phyloP scores from a whole-genome alignment of 2,888 invertebrate species.

The Lagria hirta region DNA sequence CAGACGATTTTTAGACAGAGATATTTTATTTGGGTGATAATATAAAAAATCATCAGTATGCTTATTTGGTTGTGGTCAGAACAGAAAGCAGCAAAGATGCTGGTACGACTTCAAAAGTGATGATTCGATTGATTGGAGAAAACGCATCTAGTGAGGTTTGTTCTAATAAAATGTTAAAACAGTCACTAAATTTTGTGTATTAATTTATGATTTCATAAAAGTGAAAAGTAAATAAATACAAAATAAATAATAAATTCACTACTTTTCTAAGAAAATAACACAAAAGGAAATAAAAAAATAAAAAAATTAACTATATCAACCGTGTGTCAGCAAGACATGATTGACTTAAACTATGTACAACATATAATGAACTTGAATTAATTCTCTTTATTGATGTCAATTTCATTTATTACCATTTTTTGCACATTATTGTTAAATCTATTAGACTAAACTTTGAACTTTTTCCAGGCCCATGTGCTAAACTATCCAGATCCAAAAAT shows the following conservation, averaged over 20 bases:
- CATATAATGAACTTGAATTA: no score
- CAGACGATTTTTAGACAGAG: slow-evolving; percentile 1
- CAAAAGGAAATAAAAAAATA: no score
- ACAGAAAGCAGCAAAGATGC: slow-evolving; percentile 19
- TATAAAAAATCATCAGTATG: slow-evolving; percentile 10
- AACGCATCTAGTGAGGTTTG: slow-evolving; percentile 6
- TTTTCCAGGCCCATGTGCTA: slow-evolving; percentile 38
- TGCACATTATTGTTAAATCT: background rate
- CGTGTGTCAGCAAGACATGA: no score
- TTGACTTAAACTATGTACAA: no score
- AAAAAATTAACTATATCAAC: no score
- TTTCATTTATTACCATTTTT: slow-evolving; percentile 1
- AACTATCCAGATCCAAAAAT: slow-evolving; percentile 44
- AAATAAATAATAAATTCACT: no score
- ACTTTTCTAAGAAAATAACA: no score
- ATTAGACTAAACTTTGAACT: background rate
- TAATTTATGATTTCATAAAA: background rate
- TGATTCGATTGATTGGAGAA: slow-evolving; percentile 9
- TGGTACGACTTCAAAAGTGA: slow-evolving; percentile 26
- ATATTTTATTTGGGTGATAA: slow-evolving; percentile 14
- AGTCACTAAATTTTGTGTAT: background rate
- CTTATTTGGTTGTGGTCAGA: slow-evolving; percentile 21
- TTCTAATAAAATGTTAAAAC: no score
- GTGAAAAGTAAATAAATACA: no score
- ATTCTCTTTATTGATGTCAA: no score